Percentiles rank a stretch among this genome's conserved stretches.
These are phyloP conservation scores for Tetraneura akinire DNA, from an alignment of 1,140 invertebrate genomes.

Conservation along the genomic window DNA sequence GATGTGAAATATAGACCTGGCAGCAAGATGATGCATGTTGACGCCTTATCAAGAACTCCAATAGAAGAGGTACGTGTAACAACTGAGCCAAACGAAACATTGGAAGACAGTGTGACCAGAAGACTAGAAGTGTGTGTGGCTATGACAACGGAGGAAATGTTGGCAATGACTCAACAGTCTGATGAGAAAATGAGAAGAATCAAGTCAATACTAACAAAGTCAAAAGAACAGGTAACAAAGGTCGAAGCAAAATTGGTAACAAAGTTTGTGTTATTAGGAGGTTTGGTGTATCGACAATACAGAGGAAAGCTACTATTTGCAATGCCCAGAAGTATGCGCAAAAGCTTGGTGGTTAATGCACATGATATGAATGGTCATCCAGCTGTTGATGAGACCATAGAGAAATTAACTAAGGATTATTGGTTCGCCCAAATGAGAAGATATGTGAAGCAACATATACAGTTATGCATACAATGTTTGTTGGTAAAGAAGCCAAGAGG, in stretches of 20 bases:
- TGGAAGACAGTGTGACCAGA: no score
- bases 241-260: background rate
- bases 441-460: conserved; percentile 1
- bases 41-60: conserved; percentile 55
- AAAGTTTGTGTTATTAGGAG: no score
- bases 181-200: no score
- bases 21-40: conserved; percentile 41
- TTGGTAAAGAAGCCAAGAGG: background rate
- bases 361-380: conserved; percentile 8
- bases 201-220: no score
- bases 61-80: no score
- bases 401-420: background rate
- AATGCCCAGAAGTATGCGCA: background rate
- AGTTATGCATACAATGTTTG: background rate
- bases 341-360: background rate
- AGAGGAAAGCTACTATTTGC: background rate
- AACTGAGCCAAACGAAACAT: no score
- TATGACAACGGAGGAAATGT: background rate
- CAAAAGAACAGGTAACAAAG: background rate
- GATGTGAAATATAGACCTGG: background rate
- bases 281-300: background rate
- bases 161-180: background rate
- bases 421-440: background rate
- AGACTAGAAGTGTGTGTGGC: background rate
- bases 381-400: background rate